Evolutionary conservation across 2,113 vertebrate species (phyloP).

Genomic region (Dolichallabes microphthalmus): DNA sequence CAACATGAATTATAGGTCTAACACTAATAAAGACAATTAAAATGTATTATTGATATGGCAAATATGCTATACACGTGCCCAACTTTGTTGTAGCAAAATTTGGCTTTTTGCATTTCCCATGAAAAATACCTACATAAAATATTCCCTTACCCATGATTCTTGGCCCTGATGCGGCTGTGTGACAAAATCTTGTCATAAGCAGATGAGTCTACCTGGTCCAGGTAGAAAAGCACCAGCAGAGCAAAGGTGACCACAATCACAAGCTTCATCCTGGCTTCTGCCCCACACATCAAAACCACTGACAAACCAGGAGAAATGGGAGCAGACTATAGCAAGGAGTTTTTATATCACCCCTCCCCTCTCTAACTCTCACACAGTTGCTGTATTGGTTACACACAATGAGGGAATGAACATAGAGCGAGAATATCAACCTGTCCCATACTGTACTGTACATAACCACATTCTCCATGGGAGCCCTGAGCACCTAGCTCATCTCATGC

Average conservation of each 20-base stretch:
- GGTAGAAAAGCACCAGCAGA: constrained; percentile 70
- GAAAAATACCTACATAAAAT: background rate
- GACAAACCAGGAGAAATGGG: constrained; percentile 71
- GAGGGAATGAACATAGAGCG: constrained; percentile 46
- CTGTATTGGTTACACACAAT: constrained; percentile 54
- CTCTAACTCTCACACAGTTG: constrained; percentile 53
- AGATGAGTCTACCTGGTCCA: constrained; percentile 77
- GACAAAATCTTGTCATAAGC: constrained; percentile 94
- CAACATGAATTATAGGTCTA: background rate
- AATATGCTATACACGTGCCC: background rate
- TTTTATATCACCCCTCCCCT: constrained; percentile 84
- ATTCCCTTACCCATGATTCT: constrained; percentile 87
- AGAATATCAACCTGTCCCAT: constrained; percentile 45
- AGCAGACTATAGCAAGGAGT: constrained; percentile 63
- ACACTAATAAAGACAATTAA: background rate
- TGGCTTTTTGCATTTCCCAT: background rate
- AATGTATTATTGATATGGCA: background rate
- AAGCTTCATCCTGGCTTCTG: constrained; percentile 79
- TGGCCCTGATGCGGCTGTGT: constrained; percentile 94
- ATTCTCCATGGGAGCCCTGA: constrained; percentile 49
- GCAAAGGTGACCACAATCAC: constrained; percentile 67
- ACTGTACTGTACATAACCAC: constrained; percentile 34
- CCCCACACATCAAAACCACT: constrained; percentile 58
- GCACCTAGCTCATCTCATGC: constrained; percentile 7
- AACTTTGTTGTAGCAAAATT: background rate